Base-by-base conservation (phyloP, 2,888 invertebrate species). In the Drosophila setosimentum region DNA sequence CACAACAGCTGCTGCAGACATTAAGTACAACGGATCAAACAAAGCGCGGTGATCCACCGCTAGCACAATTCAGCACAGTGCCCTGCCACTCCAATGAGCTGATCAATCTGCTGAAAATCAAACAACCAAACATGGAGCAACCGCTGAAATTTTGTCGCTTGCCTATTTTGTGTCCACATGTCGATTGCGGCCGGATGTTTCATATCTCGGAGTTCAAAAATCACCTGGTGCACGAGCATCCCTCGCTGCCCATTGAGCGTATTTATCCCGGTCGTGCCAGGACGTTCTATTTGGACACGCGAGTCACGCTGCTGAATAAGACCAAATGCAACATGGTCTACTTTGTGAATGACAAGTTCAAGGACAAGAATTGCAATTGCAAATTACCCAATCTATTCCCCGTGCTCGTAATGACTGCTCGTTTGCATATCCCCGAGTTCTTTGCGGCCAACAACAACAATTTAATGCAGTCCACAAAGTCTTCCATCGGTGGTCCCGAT, bases 121-220 rank as follows among this genome's bases (percentile, higher is more conserved):
- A 87, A 32, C 58, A 76, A 18, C 73, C 76, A 0, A 13, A 48
- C 10, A 29, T 58, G 5, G 60, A 64, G 13, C 70, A 55, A 16
- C 64, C 66, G 0, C 32, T 91, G 0, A 83, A 84, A 11, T 76
- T 92, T 7, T 76, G 83, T 3, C 86, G 89, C 18, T 8, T 72
- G 3, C 92, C 92, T 3, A 76, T 91, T 2, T 69, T 75, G 11
- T 92, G 92, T 49, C 92, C 92, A 4, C 89, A 91, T 29, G 74
- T 78, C 2, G 64, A 76, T 0, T 93, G 93, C 50, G 53, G 74
- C 3, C 78, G 81, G 5, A 70, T 87, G 65, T 83, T 86, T 16
- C 92, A 91, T 57, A 78, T 92, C 1, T 91, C 92, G 1, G 91
- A 92, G 32, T 90, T 92, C 32, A 91, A 81, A 11, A 90, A 81